Evolutionary conservation across 2,113 vertebrate species (phyloP).

Genomic region (Electrona antarctica): DNA sequence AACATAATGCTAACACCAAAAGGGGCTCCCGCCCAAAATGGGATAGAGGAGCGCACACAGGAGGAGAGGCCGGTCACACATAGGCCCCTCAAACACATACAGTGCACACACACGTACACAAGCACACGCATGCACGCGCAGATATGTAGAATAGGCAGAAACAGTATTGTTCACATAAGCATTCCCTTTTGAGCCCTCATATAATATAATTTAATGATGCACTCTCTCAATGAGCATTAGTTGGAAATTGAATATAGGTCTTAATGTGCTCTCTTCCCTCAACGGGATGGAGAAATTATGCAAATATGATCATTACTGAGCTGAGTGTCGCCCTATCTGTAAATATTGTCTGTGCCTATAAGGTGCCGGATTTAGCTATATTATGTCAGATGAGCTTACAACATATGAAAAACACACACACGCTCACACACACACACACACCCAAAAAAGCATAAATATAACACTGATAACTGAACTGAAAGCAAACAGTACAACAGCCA

Average conservation of each 20-base stretch:
- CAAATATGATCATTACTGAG: slow-evolving; percentile 49
- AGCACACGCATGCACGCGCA: slow-evolving; percentile 18
- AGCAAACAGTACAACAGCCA: not conserved
- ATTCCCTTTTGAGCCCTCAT: too few relatives aligned
- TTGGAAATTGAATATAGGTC: slow-evolving; percentile 37
- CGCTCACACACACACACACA: slow-evolving; percentile 11
- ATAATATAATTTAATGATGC: slow-evolving; percentile 53
- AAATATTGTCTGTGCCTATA: slow-evolving; percentile 35
- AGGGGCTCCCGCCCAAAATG: too few relatives aligned
- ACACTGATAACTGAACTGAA: too few relatives aligned
- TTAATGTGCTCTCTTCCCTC: slow-evolving; percentile 53
- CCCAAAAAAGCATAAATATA: not conserved
- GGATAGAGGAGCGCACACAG: slow-evolving; percentile 32
- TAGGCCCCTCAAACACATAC: not conserved
- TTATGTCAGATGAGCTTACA: slow-evolving; percentile 19
- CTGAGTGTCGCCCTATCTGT: slow-evolving; percentile 47
- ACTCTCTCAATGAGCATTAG: slow-evolving; percentile 32
- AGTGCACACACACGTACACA: slow-evolving; percentile 20
- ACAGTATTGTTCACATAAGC: slow-evolving; percentile 25
- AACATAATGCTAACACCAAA: too few relatives aligned
- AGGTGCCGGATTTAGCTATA: slow-evolving; percentile 6
- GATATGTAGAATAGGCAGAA: slow-evolving; percentile 8
- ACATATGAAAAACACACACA: slow-evolving; percentile 1
- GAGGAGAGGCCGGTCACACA: not conserved
- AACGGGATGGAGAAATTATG: slow-evolving; percentile 55